phyloP scores from a whole-genome alignment of 2,797 vertebrate species.

The Chelonia mydas region DNA sequence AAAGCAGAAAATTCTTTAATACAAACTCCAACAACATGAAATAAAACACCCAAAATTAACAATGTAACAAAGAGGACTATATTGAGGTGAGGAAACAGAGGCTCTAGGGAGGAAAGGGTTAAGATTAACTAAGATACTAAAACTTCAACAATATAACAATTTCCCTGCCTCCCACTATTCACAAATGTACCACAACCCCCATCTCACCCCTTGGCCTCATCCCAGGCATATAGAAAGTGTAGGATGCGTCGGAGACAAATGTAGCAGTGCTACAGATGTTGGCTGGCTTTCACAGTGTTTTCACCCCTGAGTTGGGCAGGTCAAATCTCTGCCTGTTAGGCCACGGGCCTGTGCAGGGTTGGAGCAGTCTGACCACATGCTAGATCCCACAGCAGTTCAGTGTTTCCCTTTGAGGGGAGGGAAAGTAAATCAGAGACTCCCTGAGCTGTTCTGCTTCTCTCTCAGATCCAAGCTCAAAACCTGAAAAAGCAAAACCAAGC shows the following conservation, averaged over 20 bases:
- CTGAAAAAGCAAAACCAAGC: not conserved
- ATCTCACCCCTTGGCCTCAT: no score
- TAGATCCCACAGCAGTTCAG: not conserved
- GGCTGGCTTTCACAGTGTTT: not conserved
- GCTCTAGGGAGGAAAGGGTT: no score
- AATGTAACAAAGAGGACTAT: no score
- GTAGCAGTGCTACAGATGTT: not conserved
- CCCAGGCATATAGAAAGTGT: no score
- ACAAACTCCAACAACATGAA: not conserved
- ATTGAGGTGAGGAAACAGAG: no score
- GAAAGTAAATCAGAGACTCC: not conserved
- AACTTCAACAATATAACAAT: no score
- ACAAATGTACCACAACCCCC: no score
- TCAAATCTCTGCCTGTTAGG: not conserved
- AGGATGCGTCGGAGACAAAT: no score
- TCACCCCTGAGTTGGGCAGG: not conserved
- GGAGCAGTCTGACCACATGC: not conserved
- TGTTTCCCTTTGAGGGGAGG: not conserved
- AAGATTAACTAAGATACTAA: no score
- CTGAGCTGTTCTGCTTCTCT: not conserved
- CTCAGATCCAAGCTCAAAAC: not conserved
- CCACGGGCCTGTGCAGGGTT: no score
- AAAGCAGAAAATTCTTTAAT: not conserved
- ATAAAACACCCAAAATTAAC: not conserved
- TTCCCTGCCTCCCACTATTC: no score